A percentile compares a stretch with the other conserved stretches of the same genome.
Conservation (phyloP, 2,888 invertebrate genomes). For the Boloria selene region DNA sequence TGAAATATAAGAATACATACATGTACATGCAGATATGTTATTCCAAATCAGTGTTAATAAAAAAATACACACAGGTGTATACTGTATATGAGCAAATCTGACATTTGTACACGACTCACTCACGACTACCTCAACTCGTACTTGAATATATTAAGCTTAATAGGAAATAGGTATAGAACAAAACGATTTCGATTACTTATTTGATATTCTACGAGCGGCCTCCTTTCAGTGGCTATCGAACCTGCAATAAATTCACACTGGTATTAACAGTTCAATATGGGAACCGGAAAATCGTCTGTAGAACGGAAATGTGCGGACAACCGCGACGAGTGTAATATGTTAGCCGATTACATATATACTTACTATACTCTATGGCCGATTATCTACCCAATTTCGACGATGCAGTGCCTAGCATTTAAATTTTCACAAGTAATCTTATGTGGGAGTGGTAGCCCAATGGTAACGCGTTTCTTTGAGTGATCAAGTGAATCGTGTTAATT, state of each 20-base stretch:
- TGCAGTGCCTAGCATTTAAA: not conserved
- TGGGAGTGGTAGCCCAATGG: no score
- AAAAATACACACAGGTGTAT: no score
- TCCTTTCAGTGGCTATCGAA: conserved; percentile 15
- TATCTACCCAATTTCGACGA: not conserved
- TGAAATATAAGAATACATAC: no score
- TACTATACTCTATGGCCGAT: no score
- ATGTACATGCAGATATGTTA: no score
- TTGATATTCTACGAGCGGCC: conserved; percentile 10
- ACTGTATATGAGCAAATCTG: no score
- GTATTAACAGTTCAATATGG: conserved; percentile 54
- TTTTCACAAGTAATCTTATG: not conserved
- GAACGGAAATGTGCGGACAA: conserved; percentile 50
- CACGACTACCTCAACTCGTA: no score
- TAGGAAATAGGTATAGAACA: not conserved
- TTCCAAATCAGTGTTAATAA: no score
- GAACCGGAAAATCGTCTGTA: conserved; percentile 52
- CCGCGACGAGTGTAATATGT: conserved; percentile 27
- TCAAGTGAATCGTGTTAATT: no score
- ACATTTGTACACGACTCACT: no score
- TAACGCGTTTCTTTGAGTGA: no score
- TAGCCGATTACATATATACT: not conserved
- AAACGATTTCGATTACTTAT: conserved; percentile 7
- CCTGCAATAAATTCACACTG: conserved; percentile 24
- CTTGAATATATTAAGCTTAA: no score